Evolutionary conservation across 1,140 invertebrate genomes (phyloP).

Genomic region (Copidosoma floridanum): DNA sequence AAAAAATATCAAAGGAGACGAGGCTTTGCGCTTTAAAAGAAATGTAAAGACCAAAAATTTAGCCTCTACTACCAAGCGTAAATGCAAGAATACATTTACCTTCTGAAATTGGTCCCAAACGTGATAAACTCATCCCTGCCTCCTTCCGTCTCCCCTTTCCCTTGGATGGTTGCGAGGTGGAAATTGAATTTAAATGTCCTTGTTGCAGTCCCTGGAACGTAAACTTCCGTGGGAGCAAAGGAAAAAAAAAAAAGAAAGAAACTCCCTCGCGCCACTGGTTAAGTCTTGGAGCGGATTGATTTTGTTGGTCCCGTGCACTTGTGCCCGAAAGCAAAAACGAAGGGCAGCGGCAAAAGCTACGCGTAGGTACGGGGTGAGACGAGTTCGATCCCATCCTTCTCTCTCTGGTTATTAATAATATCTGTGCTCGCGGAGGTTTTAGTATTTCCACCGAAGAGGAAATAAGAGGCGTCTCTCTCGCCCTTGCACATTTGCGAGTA

Average conservation of each 20-base stretch:
- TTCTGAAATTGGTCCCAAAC: conserved; percentile 49
- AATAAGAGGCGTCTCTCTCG: conserved; percentile 39
- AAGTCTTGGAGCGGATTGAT: conserved; percentile 55
- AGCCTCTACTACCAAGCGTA: no score
- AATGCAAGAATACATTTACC: no score
- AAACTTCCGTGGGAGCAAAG: not conserved
- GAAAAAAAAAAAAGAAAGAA: no score
- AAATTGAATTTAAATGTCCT: conserved; percentile 50
- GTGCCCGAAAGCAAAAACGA: not conserved
- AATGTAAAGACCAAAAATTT: no score
- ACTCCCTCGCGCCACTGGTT: no score
- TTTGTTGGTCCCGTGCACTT: conserved; percentile 44
- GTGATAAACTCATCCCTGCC: conserved; percentile 49
- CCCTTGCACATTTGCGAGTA: no score
- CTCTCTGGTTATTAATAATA: conserved; percentile 58
- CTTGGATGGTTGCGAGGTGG: conserved; percentile 30
- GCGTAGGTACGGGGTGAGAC: conserved; percentile 27
- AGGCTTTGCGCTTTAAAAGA: no score
- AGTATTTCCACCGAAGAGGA: conserved; percentile 51
- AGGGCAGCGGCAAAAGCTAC: conserved; percentile 2
- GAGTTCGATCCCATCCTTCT: conserved; percentile 55
- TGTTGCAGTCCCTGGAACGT: conserved; percentile 23
- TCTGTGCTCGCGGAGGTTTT: conserved; percentile 55
- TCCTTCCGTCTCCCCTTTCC: not conserved
- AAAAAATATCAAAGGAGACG: no score